Conservation (phyloP, 2,888 invertebrate genomes). For the Cheilosia vulpina region DNA sequence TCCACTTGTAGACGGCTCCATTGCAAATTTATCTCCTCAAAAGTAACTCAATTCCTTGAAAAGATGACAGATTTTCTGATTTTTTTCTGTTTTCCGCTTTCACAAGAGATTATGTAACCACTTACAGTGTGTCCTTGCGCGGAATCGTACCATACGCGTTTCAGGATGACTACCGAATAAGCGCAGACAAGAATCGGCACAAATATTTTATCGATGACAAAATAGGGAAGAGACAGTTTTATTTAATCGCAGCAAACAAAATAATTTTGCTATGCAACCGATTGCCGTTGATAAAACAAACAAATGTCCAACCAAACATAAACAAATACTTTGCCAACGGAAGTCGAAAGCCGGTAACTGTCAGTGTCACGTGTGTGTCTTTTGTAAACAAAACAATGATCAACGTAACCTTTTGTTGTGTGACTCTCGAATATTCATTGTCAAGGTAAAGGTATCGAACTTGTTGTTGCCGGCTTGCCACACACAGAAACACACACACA, state of each 20-base stretch:
- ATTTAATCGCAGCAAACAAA: conserved; percentile 75
- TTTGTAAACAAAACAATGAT: conserved; percentile 28
- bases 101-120: conserved; percentile 67
- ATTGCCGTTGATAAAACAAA: conserved; percentile 3
- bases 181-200: conserved; percentile 36
- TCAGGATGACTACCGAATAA: conserved; percentile 56
- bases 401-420: conserved; percentile 1
- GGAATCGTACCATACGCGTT: conserved; percentile 59
- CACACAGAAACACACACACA: not conserved
- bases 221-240: conserved; percentile 63
- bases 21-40: conserved; percentile 26
- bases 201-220: conserved; percentile 75
- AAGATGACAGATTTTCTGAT: conserved; percentile 19
- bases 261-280: conserved; percentile 83
- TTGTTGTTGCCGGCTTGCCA: not conserved
- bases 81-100: conserved; percentile 59
- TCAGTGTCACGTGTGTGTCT: conserved; percentile 27
- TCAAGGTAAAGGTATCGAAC: conserved; percentile 25
- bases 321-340: conserved; percentile 40
- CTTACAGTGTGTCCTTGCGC: conserved; percentile 36
- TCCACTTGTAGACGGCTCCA: conserved; percentile 82
- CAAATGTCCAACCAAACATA: conserved; percentile 12
- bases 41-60: conserved; percentile 6
- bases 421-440: conserved; percentile 37
- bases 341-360: conserved; percentile 33